phyloP scores from a whole-genome alignment of 1,140 invertebrate species.

The Zaprionus inermis region DNA sequence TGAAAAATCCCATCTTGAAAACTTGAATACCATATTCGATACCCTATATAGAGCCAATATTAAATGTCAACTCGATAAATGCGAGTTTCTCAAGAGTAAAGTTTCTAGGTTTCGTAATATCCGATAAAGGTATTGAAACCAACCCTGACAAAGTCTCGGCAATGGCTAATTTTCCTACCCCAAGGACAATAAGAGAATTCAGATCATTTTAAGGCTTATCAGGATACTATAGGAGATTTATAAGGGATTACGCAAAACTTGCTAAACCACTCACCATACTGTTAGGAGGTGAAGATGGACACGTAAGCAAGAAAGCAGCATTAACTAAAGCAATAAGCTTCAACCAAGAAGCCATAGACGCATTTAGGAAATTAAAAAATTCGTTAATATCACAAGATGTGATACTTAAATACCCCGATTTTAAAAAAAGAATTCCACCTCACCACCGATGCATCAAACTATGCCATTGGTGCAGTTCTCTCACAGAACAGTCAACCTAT shows the following conservation, averaged over 20 bases:
- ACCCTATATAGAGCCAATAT: neutral
- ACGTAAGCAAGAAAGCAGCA: slow-evolving; percentile 30
- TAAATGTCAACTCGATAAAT: slow-evolving; percentile 6
- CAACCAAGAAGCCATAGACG: slow-evolving; percentile 74
- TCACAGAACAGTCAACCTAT: slow-evolving; percentile 51
- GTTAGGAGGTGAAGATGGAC: slow-evolving; percentile 7
- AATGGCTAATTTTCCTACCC: slow-evolving; percentile 57
- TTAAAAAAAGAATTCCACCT: slow-evolving; percentile 69
- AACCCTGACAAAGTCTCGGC: slow-evolving; percentile 51
- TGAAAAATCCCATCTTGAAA: neutral
- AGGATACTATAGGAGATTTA: slow-evolving; percentile 5
- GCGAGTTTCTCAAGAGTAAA: slow-evolving; percentile 36
- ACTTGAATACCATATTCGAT: neutral
- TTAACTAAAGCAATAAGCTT: slow-evolving; percentile 62
- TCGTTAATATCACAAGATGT: neutral
- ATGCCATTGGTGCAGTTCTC: slow-evolving; percentile 73
- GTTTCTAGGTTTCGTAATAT: slow-evolving; percentile 9
- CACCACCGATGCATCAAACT: slow-evolving; percentile 69
- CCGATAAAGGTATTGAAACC: slow-evolving; percentile 45
- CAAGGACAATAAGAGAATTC: slow-evolving; percentile 52
- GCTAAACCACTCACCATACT: slow-evolving; percentile 6
- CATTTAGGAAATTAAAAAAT: slow-evolving; percentile 8
- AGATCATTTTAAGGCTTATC: slow-evolving; percentile 15
- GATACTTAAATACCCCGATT: slow-evolving; percentile 44
- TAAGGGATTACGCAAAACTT: slow-evolving; percentile 4